Base-by-base conservation (phyloP, 2,888 invertebrate genomes). In the Flexamia atlantica region DNA sequence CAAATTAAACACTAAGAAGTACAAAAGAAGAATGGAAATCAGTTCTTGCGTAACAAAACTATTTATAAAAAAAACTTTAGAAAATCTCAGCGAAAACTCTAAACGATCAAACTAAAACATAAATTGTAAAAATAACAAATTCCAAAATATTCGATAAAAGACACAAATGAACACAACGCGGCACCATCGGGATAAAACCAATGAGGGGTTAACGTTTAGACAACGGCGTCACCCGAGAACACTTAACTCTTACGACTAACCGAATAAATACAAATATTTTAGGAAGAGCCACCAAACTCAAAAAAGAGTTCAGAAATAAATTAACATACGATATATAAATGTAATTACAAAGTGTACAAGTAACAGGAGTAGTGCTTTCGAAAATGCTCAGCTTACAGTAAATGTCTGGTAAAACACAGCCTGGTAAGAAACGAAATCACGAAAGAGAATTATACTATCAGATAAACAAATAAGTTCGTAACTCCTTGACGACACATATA, bases 111-210 rank as follows among this genome's bases (percentile, higher is more conserved):
- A 64, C 64, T 28, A 64, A 64, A 14, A 64, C 64, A 64, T 30
- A 64, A 64, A 64, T 28, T 64, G 64, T 64, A 64, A 64, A 64
- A 64, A 64, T 30, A 64, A 64, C 64, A 28, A 28, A 64, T 64
- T 64, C 30, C 17, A 64, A 64, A 57, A 64, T 64, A 64, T 64
- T 64, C 3, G 23, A 53, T 53, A 64, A 64, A 64, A 64, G 64
- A 64, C 64, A 60, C 60, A 64, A 64, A 64, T 64, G 64, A 64
- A 64, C 64, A 64, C 64, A 64, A 64, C 64, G 64, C 64, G 64
- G 64, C 64, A 12, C 64, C 64, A 64, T 64, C 30, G 64, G 64
- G 64, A 64, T 64, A 28, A 53, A 30, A 64, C 64, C 64, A 30
- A 64, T 30, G 64, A 64, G 64, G 28, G 64, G 30, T 64, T 53